Base-by-base conservation (phyloP, 2,888 invertebrate genomes). In the Apamea epomidion region DNA sequence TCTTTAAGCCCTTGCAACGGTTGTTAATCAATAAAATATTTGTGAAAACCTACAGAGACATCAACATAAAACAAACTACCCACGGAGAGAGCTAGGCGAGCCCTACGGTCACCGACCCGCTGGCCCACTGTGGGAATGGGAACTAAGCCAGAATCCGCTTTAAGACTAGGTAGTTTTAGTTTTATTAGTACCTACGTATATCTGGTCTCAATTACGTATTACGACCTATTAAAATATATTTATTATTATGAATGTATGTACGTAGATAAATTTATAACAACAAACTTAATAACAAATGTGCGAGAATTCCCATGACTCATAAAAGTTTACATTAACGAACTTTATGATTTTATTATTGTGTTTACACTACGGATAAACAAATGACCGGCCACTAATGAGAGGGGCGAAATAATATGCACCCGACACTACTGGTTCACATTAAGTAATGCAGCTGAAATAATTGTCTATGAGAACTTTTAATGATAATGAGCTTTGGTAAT, bases 301-400 rank as follows among this genome's bases (percentile, higher is more conserved):
- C 32, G 16, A 25, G 65, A 78, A 78, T 84, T 74, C 74, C 45
- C 51, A 70, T 60, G 74, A 81, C 2, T 82, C 82, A 65, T 73
- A 69, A 72, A 65, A n/a, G 65, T 74, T 74, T 65, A 86, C 37
- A 51, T 51, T 76, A 62, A 32, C n/a, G 16, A 68, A 64, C 18
- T 69, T 74, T 42, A 72, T 68, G 72, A 70, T 82, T 73, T 32
- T 81, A 67, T 86, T 75, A 75, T 82, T 51, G 37, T 81, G 69
- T 84, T 87, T 83, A 83, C 37, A 60, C 25, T 51, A 54, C 69
- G 25, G 29, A 58, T 82, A 73, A 60, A 87, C 69, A 83, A 87
- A 70, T 77, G 60, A 69, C 58, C 72, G 45, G 14, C 69, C 64
- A 70, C 37, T 62, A 76, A 73, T 76, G 21, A 64, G 14, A 71